phyloP scores from a whole-genome alignment of 1,140 invertebrate genomes.

The Danaus melanippus region DNA sequence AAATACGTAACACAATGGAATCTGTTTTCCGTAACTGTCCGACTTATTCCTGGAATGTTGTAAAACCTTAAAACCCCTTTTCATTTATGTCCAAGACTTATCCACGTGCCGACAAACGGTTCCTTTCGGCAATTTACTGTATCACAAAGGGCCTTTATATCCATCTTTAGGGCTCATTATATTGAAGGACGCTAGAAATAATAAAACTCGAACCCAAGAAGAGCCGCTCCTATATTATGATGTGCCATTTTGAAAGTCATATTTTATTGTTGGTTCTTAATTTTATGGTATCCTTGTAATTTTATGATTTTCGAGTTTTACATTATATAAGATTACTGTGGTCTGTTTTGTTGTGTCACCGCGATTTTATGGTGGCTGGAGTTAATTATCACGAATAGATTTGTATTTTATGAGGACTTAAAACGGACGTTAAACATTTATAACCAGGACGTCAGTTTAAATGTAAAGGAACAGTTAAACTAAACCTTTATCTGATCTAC shows the following conservation, averaged over 20 bases:
- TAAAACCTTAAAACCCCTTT: conserved; percentile 44
- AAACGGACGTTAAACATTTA: too few species aligned
- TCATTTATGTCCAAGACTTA: conserved; percentile 29
- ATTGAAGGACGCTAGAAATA: conserved; percentile 47
- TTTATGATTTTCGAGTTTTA: conserved; percentile 25
- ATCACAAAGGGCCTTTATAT: conserved; percentile 22
- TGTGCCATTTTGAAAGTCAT: conserved; percentile 49
- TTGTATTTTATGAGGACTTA: neutral
- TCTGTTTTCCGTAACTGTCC: conserved; percentile 24
- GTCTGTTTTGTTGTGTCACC: conserved; percentile 34
- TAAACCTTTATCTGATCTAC: too few species aligned
- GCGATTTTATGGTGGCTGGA: conserved; percentile 46
- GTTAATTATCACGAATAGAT: conserved; percentile 19
- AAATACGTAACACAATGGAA: conserved; percentile 11
- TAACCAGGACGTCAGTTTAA: too few species aligned
- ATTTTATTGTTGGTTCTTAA: conserved; percentile 38
- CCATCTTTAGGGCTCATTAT: conserved; percentile 32
- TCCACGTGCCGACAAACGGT: conserved; percentile 55
- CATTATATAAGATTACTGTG: conserved; percentile 14
- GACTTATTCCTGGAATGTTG: conserved; percentile 32
- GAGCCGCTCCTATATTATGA: conserved; percentile 25
- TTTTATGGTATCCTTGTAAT: conserved; percentile 38
- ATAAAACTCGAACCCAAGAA: conserved; percentile 32
- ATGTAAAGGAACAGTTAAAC: too few species aligned
- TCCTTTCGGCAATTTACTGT: conserved; percentile 2